Evolutionary conservation across 1,140 invertebrate genomes (phyloP).

Genomic region (Apis dorsata): DNA sequence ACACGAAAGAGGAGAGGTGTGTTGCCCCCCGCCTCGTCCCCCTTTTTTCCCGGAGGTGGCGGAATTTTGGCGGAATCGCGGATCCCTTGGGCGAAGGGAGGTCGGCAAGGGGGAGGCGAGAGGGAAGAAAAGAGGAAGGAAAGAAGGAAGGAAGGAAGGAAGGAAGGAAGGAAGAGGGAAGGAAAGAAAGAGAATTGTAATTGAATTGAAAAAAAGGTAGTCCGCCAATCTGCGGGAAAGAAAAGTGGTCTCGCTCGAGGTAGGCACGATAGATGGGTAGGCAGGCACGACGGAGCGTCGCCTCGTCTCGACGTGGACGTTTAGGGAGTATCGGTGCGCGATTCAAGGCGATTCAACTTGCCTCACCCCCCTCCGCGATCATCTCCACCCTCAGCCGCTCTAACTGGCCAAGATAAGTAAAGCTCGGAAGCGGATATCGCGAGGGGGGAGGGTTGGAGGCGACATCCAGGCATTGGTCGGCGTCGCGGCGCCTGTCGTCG

Average conservation of each 20-base stretch:
- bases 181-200: slow-evolving; percentile 5
- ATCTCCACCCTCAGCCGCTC: slow-evolving; percentile 54
- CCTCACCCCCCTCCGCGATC: slow-evolving; percentile 49
- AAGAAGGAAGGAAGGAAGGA: not conserved
- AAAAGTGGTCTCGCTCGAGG: not conserved
- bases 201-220: slow-evolving; percentile 32
- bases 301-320: slow-evolving; percentile 28
- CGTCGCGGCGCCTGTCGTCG: slow-evolving; percentile 56
- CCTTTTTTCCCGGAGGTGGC: no score
- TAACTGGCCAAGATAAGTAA: slow-evolving; percentile 44
- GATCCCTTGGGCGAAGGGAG: no score
- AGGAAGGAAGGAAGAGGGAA: not conserved
- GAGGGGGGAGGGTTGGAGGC: slow-evolving; percentile 10
- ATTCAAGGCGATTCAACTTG: slow-evolving; percentile 59
- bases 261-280: no score
- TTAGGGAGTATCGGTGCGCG: slow-evolving; percentile 65
- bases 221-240: not conserved
- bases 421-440: slow-evolving; percentile 42
- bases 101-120: no score
- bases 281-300: not conserved
- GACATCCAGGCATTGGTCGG: slow-evolving; percentile 61
- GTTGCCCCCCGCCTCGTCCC: no score
- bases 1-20: no score
- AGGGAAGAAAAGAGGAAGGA: no score
- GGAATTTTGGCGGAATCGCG: no score